Conservation (phyloP, 2,888 invertebrate genomes). For the Bruchidius siliquastri region DNA sequence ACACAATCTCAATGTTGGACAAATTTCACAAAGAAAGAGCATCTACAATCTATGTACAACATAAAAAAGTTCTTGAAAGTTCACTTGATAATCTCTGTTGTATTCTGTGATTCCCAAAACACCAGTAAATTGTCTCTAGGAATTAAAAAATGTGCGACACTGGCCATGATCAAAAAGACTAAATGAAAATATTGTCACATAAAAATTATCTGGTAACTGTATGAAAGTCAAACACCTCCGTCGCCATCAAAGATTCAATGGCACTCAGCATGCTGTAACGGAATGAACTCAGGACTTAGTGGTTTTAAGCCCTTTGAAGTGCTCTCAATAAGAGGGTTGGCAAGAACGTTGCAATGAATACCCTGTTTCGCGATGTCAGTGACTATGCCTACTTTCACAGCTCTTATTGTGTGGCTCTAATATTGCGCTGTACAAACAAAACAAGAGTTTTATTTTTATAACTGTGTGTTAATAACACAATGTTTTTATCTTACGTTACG, state of each 20-base stretch:
- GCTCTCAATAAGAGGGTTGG: not conserved
- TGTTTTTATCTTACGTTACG: too few relatives aligned
- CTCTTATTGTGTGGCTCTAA: not conserved
- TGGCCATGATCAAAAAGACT: not conserved
- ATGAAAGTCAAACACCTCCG: not conserved
- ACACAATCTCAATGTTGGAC: too few relatives aligned
- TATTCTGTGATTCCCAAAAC: too few relatives aligned
- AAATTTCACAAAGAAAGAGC: too few relatives aligned
- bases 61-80: too few relatives aligned
- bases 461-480: too few relatives aligned
- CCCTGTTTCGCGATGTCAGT: not conserved
- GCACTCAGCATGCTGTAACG: not conserved
- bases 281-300: not conserved
- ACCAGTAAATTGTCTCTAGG: too few relatives aligned
- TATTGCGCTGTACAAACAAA: not conserved
- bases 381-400: not conserved
- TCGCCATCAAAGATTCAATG: not conserved
- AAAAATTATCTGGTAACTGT: not conserved
- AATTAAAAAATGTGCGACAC: too few relatives aligned
- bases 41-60: too few relatives aligned
- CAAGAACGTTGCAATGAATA: not conserved
- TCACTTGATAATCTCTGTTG: too few relatives aligned
- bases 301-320: not conserved
- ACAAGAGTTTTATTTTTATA: too few relatives aligned
- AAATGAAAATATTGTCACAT: not conserved